Evolutionary conservation across 2,113 vertebrate genomes (phyloP).

Genomic region (Dolichotis patagonum): DNA sequence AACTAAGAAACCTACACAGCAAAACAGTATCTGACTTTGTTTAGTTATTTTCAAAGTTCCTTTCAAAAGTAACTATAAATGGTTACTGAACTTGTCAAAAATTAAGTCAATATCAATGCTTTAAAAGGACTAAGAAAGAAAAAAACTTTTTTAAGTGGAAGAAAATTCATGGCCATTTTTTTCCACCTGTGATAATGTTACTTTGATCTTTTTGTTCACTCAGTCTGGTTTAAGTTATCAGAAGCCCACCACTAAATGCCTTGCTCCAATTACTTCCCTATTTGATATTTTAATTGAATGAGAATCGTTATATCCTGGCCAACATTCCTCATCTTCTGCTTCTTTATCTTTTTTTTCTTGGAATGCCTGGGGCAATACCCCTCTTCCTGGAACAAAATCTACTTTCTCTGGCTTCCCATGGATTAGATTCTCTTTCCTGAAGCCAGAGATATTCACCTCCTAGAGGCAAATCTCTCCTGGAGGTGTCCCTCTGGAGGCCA

Average conservation of each 20-base stretch:
- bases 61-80: constrained; percentile 42
- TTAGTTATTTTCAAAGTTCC: constrained; percentile 44
- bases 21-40: constrained; percentile 41
- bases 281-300: constrained; percentile 71
- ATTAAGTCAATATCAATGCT: constrained; percentile 4
- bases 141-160: constrained; percentile 18
- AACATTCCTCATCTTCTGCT: constrained; percentile 72
- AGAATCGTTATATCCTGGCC: constrained; percentile 25
- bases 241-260: constrained; percentile 7
- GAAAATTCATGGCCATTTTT: constrained; percentile 34
- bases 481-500: not conserved
- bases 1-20: not conserved
- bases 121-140: not conserved
- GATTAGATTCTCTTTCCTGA: constrained; percentile 44
- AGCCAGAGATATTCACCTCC: constrained; percentile 56
- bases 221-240: not conserved
- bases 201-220: not conserved
- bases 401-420: constrained; percentile 57
- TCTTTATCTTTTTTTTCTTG: constrained; percentile 6
- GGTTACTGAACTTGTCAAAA: constrained; percentile 30
- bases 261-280: constrained; percentile 37
- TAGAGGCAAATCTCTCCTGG: constrained; percentile 50
- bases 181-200: not conserved
- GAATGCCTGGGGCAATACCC: constrained; percentile 13
- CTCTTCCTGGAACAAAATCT: constrained; percentile 53